These are phyloP conservation scores for Homarus americanus DNA, from an alignment of 1,140 invertebrate species.

Conservation along the genomic window DNA sequence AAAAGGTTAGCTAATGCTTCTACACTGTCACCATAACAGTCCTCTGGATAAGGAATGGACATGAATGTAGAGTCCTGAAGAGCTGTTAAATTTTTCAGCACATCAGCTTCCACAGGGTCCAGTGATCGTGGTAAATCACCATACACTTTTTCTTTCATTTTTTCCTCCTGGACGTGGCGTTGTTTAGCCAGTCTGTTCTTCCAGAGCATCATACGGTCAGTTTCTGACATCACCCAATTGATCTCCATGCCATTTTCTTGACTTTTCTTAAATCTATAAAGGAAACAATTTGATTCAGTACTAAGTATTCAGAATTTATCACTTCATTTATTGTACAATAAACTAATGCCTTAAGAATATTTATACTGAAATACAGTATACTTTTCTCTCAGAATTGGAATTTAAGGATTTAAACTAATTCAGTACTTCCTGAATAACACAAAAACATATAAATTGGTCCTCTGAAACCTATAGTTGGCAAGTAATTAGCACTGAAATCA, in stretches of 20 bases:
- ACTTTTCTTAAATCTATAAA: conserved; percentile 64
- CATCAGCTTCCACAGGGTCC: conserved; percentile 42
- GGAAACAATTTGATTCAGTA: background rate
- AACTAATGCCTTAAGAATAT: too few relatives aligned
- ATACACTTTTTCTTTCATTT: conserved; percentile 47
- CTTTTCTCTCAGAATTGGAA: too few relatives aligned
- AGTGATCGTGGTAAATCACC: conserved; percentile 42
- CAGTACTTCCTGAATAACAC: too few relatives aligned
- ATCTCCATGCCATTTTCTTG: conserved; percentile 66
- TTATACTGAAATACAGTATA: too few relatives aligned
- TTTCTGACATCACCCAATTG: conserved; percentile 62
- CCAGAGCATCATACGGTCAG: conserved; percentile 61
- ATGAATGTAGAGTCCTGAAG: conserved; percentile 43
- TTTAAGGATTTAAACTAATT: too few relatives aligned
- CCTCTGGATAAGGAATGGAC: conserved; percentile 51
- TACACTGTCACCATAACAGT: conserved; percentile 55
- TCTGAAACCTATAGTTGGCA: too few relatives aligned
- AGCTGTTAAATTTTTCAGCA: conserved; percentile 14
- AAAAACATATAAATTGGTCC: too few relatives aligned
- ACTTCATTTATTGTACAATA: background rate
- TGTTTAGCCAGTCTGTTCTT: conserved; percentile 62
- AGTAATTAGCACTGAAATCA: too few relatives aligned
- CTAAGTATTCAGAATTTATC: background rate
- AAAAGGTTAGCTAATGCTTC: conserved; percentile 63
- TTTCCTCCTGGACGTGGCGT: conserved; percentile 55